Evolutionary conservation across 2,113 vertebrate species (phyloP), one percentile per base, ranked within the genome.

Genomic region (Pedetes capensis): DNA sequence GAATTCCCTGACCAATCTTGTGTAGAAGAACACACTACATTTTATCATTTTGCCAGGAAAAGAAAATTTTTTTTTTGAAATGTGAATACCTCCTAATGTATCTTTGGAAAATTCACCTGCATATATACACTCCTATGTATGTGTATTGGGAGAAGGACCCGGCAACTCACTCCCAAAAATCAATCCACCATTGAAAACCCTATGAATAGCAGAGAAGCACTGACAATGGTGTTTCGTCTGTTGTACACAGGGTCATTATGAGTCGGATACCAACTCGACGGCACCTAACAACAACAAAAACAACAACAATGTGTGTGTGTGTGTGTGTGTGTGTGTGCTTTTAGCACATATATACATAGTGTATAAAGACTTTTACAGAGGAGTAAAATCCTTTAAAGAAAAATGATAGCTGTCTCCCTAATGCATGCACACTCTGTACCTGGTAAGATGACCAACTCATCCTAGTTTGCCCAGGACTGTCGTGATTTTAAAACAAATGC

Each of bases 381-480:
- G 47, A 51, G 18, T 10, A 14, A 89, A 37, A 9, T 25, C 55
- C 47, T 16, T 44, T 51, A n/a, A 5, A 39, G 7, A 51, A 23
- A 42, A n/a, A 8, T 72, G 81, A n/a, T 27, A 71, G 4, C 87
- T 87, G n/a, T 5, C 4, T 8, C 16, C n/a, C 13, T 7, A 10
- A 0, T n/a, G 75, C 5, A 16, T 12, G 12, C 3, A 61, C 2
- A 0, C 25, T 39, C 6, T 14, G 34, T 69, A 13, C 14, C 23
- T 23, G 25, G 29, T 37, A 74, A 27, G 57, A 59, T 49, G 49
- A 49, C n/a, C 53, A 32, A 3, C 23, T 34, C 29, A 4, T 83
- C 29, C 25, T 8, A 3, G 34, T 80, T 96, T 76, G 55, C 57
- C 7, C 16, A 22, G 29, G 47, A 76, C 29, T 23, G 55, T 86